Percentiles rank a stretch among this genome's conserved stretches.
Evolutionary conservation across 1,140 invertebrate species (phyloP).

Genomic region (Zaprionus camerounensis): DNA sequence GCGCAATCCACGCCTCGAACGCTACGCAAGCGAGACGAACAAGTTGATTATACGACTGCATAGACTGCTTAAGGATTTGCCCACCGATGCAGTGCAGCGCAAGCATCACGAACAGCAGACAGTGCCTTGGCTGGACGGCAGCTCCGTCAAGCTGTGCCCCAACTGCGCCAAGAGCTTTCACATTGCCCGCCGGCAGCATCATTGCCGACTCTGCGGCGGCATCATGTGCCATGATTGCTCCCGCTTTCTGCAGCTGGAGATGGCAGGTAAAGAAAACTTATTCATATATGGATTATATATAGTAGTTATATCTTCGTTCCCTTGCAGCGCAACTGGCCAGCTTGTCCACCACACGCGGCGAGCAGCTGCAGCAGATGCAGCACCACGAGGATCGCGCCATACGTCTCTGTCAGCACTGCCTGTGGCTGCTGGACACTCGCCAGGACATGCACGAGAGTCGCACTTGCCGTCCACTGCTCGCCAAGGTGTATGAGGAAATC

Average conservation of each 20-base stretch:
- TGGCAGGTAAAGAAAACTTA: slow-evolving; percentile 88
- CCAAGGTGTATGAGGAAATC: slow-evolving; percentile 93
- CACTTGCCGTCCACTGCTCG: slow-evolving; percentile 91
- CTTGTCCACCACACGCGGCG: slow-evolving; percentile 63
- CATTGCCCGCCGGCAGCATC: slow-evolving; percentile 95
- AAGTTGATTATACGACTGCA: slow-evolving; percentile 97
- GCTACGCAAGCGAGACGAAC: slow-evolving; percentile 97
- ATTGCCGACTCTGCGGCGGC: slow-evolving; percentile 97
- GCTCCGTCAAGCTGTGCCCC: slow-evolving; percentile 94
- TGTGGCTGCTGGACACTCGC: slow-evolving; percentile 90
- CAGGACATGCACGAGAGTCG: slow-evolving; percentile 92
- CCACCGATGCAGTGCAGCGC: slow-evolving; percentile 91
- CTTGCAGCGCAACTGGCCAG: slow-evolving; percentile 72
- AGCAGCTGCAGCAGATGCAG: slow-evolving; percentile 54
- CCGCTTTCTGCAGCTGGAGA: slow-evolving; percentile 91
- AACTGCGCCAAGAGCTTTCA: slow-evolving; percentile 95
- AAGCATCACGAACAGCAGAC: slow-evolving; percentile 92
- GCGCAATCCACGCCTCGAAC: slow-evolving; percentile 90
- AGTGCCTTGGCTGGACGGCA: slow-evolving; percentile 97
- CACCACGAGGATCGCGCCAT: slow-evolving; percentile 86
- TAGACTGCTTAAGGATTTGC: slow-evolving; percentile 94
- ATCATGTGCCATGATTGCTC: slow-evolving; percentile 98
- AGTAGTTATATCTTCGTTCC: background rate
- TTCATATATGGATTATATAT: background rate
- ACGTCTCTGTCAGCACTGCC: slow-evolving; percentile 93